Percentiles rank a stretch among this genome's conserved stretches.
Evolutionary conservation across 2,888 invertebrate genomes (phyloP).

Genomic region (Gymnoscelis rufifasciata): DNA sequence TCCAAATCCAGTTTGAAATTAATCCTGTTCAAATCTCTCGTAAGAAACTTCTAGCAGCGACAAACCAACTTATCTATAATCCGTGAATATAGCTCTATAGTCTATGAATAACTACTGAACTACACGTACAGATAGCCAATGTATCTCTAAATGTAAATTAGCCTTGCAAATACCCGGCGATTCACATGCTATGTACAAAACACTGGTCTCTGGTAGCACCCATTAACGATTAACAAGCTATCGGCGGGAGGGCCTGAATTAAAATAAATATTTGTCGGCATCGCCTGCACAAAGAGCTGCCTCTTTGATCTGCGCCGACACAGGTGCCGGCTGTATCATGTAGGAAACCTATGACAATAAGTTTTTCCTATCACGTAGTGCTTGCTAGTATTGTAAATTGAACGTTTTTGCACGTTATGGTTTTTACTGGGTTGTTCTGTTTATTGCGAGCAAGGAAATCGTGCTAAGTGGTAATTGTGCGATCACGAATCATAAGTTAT

Average conservation of each 20-base stretch:
- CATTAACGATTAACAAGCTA: constrained; percentile 76
- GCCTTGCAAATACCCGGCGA: no score
- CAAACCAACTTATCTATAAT: no score
- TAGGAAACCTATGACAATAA: constrained; percentile 18
- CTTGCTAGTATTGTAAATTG: constrained; percentile 2
- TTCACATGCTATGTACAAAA: constrained; percentile 25
- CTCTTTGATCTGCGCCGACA: constrained; percentile 71
- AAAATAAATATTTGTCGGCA: constrained; percentile 77
- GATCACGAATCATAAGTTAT: no score
- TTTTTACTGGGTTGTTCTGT: no score
- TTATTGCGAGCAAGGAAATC: no score
- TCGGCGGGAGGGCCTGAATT: constrained; percentile 71
- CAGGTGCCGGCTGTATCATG: constrained; percentile 61
- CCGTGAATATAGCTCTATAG: no score
- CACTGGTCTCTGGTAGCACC: constrained; percentile 51
- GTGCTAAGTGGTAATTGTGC: no score
- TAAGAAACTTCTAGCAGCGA: no score
- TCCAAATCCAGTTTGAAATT: no score
- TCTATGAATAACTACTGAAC: background rate
- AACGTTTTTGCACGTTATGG: no score
- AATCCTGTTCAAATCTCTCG: no score
- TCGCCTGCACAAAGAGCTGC: constrained; percentile 59
- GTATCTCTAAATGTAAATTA: no score
- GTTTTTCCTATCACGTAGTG: constrained; percentile 20
- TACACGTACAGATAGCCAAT: background rate